phyloP scores from a whole-genome alignment of 2,113 vertebrate genomes.

The Verasper variegatus region DNA sequence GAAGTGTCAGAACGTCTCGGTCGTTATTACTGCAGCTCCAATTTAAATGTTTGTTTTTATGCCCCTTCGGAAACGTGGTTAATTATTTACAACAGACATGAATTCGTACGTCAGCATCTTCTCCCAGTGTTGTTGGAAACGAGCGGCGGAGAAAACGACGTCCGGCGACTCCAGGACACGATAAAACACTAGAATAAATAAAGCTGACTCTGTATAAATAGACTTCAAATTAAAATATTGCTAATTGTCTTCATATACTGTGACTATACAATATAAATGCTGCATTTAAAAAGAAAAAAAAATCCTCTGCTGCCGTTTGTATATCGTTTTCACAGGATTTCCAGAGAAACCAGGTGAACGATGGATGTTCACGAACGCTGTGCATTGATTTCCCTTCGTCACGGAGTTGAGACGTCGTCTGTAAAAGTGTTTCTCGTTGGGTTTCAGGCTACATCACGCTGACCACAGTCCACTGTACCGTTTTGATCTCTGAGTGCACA shows the following conservation, averaged over 20 bases:
- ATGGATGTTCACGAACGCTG: slow-evolving; percentile 8
- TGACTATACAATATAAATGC: slow-evolving; percentile 66
- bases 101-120: not conserved
- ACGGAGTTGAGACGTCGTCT: not conserved
- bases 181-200: slow-evolving; percentile 72
- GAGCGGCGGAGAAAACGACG: not conserved
- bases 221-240: slow-evolving; percentile 73
- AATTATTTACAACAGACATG: not conserved
- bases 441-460: slow-evolving; percentile 31
- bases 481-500: slow-evolving; percentile 14
- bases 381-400: slow-evolving; percentile 6
- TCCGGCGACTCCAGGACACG: not conserved
- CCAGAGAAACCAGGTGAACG: slow-evolving; percentile 25
- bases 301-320: slow-evolving; percentile 37
- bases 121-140: too few species aligned
- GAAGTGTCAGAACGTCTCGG: not conserved
- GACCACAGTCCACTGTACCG: not conserved
- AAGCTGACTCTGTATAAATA: slow-evolving; percentile 74
- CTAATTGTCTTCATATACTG: slow-evolving; percentile 54
- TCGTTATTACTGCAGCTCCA: not conserved
- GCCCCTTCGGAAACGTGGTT: not conserved
- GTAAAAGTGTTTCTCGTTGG: not conserved
- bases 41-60: not conserved
- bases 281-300: slow-evolving; percentile 25
- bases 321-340: slow-evolving; percentile 34